Evolutionary conservation across 2,888 invertebrate species (phyloP).

Genomic region (Incurvaria masculella): DNA sequence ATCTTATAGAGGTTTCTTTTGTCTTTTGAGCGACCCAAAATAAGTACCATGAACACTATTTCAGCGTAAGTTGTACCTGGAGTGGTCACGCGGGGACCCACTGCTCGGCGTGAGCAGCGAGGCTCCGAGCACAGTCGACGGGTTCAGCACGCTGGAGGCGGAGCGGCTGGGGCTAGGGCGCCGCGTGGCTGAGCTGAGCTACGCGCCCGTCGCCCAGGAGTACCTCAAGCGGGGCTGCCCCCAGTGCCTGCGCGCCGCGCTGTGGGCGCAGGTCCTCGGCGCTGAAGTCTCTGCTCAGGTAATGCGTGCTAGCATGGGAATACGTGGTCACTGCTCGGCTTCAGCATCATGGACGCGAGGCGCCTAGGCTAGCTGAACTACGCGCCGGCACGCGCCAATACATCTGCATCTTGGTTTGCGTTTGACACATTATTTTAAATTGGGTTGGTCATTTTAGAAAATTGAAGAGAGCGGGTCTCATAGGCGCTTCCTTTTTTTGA

Average conservation of each 20-base stretch:
- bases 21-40: background rate
- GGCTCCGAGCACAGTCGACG: constrained; percentile 50
- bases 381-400: no score
- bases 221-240: constrained; percentile 85
- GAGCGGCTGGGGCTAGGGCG: constrained; percentile 70
- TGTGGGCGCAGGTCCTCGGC: constrained; percentile 87
- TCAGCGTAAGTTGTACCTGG: constrained; percentile 67
- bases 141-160: constrained; percentile 59
- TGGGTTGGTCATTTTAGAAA: no score
- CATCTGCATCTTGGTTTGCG: no score
- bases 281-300: constrained; percentile 70
- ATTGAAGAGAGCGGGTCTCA: no score
- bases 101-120: constrained; percentile 68
- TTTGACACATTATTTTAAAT: no score
- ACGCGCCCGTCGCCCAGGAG: constrained; percentile 88
- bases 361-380: no score
- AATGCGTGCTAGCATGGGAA: no score
- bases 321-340: no score
- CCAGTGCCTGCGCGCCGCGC: constrained; percentile 68
- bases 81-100: constrained; percentile 75
- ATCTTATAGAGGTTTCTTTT: background rate
- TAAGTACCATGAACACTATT: constrained; percentile 14
- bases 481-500: no score
- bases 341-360: no score
- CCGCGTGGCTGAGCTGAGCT: constrained; percentile 71